Evolutionary conservation across 30 jellyfish, hydroid and myxozoan species (phyloP).

Genomic region (Hydractinia echinata): DNA sequence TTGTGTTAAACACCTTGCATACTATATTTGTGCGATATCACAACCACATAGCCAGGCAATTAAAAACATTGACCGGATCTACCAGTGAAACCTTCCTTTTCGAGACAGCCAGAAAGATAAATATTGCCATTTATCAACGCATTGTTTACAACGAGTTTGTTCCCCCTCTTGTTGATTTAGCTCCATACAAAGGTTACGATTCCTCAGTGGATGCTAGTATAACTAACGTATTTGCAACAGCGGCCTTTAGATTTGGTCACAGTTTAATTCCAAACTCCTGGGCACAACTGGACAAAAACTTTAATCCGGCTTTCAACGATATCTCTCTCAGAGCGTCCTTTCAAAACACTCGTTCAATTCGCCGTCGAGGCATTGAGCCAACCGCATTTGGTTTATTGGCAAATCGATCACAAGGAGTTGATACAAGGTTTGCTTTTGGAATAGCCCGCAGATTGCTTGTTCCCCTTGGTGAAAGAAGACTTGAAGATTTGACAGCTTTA

Average conservation of each 20-base stretch:
- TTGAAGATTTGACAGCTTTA: constrained; percentile 64
- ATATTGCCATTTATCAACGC: constrained; percentile 80
- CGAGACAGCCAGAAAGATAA: constrained; percentile 80
- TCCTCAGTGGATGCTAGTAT: constrained; percentile 65
- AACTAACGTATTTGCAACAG: constrained; percentile 30
- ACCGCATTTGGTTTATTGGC: constrained; percentile 68
- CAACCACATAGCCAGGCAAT: constrained; percentile 66
- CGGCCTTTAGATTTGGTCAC: constrained; percentile 47
- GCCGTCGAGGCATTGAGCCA: constrained; percentile 78
- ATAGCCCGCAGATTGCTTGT: constrained; percentile 28
- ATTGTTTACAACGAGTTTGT: constrained; percentile 59
- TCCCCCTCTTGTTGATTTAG: constrained; percentile 59
- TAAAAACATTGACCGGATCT: constrained; percentile 45
- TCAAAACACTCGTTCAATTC: constrained; percentile 40
- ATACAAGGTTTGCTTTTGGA: constrained; percentile 31
- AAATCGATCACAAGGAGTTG: constrained; percentile 43
- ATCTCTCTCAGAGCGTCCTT: constrained; percentile 26
- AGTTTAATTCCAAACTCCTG: constrained; percentile 15
- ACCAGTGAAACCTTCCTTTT: constrained; percentile 60
- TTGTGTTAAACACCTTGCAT: constrained; percentile 62
- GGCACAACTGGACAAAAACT: constrained; percentile 28
- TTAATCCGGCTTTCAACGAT: constrained; percentile 7
- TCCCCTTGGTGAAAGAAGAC: constrained; percentile 46
- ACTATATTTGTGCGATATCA: constrained; percentile 87
- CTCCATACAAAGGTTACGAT: constrained; percentile 53